Percentiles rank a stretch among this genome's conserved stretches.
Conservation (phyloP, 2,888 invertebrate species). For the Mythimna lalbum region DNA sequence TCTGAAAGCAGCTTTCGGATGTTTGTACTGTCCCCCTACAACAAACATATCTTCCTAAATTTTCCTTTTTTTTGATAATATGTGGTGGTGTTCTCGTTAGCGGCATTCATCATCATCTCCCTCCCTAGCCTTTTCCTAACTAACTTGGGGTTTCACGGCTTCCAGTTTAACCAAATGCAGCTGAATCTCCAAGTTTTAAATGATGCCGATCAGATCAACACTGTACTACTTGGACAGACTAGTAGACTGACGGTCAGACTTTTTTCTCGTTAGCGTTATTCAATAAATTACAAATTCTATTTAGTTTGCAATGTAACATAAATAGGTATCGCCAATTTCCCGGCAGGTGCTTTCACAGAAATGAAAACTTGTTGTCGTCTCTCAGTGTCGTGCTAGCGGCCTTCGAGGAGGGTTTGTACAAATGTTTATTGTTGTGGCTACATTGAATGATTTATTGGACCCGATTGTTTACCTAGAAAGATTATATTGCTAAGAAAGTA, state of each 20-base stretch:
- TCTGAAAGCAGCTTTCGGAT: too few species aligned
- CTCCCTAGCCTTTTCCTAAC: too few species aligned
- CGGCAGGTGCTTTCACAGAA: constrained; percentile 52
- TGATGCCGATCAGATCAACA: too few species aligned
- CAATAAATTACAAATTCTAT: constrained; percentile 13
- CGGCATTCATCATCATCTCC: not conserved
- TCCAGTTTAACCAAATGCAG: too few species aligned
- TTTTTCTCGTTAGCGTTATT: not conserved
- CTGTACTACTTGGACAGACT: too few species aligned
- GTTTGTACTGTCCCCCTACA: too few species aligned
- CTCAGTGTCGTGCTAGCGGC: constrained; percentile 25
- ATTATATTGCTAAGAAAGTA: not conserved
- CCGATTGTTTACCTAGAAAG: not conserved
- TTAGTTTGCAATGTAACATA: constrained; percentile 51
- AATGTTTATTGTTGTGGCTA: constrained; percentile 12
- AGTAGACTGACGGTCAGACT: too few species aligned
- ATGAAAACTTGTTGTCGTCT: constrained; percentile 45
- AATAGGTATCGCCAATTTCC: constrained; percentile 55
- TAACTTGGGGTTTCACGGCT: too few species aligned
- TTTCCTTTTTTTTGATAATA: too few species aligned
- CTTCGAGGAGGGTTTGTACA: constrained; percentile 13
- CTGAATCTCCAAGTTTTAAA: too few species aligned
- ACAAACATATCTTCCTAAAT: too few species aligned
- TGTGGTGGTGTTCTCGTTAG: too few species aligned
- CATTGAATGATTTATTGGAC: constrained; percentile 1